Evolutionary conservation across 1,140 invertebrate genomes (phyloP).

Genomic region (Pseudomyrmex cubaensis): DNA sequence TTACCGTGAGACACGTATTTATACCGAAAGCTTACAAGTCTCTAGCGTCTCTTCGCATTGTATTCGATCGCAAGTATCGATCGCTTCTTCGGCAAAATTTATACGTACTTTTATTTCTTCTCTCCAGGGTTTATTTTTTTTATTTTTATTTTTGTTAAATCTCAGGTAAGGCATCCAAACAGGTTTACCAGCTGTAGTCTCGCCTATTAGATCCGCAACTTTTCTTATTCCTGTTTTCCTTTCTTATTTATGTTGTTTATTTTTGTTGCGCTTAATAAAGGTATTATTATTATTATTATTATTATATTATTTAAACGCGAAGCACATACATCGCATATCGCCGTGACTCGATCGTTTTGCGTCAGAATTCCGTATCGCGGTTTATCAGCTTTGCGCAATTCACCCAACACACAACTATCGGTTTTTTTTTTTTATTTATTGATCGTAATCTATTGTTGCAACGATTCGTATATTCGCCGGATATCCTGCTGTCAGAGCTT

Average conservation of each 20-base stretch:
- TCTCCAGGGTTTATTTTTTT: no score
- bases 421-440: constrained; percentile 38
- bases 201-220: no score
- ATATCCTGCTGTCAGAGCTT: not conserved
- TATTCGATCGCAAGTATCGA: constrained; percentile 1
- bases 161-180: no score
- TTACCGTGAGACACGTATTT: no score
- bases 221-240: no score
- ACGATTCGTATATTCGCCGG: not conserved
- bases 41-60: not conserved
- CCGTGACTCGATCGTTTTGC: not conserved
- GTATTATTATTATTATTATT: no score
- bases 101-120: no score
- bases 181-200: no score
- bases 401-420: not conserved
- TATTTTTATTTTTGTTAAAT: no score
- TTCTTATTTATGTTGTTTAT: no score
- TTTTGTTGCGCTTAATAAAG: no score
- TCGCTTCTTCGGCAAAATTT: not conserved
- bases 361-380: constrained; percentile 24
- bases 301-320: not conserved
- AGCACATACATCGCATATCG: not conserved
- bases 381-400: constrained; percentile 36
- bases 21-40: no score
- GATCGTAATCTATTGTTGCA: constrained; percentile 31